Conservation (phyloP, 2,797 vertebrate genomes). For the Borostomias antarcticus region DNA sequence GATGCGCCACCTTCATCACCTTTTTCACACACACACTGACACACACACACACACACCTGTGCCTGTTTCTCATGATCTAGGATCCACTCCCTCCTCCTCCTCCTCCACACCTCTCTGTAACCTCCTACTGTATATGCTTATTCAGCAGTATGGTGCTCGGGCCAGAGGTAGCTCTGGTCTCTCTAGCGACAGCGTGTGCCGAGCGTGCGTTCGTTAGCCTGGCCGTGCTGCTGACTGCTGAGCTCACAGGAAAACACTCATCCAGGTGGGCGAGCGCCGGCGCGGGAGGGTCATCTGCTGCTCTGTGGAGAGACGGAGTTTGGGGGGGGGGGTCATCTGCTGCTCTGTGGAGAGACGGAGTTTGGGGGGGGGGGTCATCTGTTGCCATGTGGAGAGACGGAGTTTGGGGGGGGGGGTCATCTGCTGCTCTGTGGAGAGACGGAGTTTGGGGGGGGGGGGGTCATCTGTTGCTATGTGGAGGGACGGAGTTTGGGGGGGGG, state of each 20-base stretch:
- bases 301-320: too few relatives aligned
- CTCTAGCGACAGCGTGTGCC: too few relatives aligned
- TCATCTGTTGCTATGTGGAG: too few relatives aligned
- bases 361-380: neutral
- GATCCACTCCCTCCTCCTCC: neutral
- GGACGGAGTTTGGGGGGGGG: too few relatives aligned
- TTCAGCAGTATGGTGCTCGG: conserved; percentile 3
- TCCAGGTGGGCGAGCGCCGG: conserved; percentile 1
- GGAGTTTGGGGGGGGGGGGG: too few relatives aligned
- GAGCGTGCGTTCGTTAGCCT: neutral
- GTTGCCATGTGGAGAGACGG: too few relatives aligned
- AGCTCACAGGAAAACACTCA: conserved; percentile 8
- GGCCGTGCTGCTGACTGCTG: neutral
- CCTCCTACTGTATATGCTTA: neutral
- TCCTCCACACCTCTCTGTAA: neutral
- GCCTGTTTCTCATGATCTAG: neutral
- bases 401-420: too few relatives aligned
- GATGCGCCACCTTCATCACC: too few relatives aligned
- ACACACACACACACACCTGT: neutral
- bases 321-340: conserved; percentile 4
- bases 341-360: too few relatives aligned
- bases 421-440: too few relatives aligned
- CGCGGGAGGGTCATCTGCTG: conserved; percentile 6
- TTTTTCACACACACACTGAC: neutral
- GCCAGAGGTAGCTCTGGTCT: too few relatives aligned